phyloP scores from a whole-genome alignment of 2,113 vertebrate genomes.

The Pterophyllum scalare region DNA sequence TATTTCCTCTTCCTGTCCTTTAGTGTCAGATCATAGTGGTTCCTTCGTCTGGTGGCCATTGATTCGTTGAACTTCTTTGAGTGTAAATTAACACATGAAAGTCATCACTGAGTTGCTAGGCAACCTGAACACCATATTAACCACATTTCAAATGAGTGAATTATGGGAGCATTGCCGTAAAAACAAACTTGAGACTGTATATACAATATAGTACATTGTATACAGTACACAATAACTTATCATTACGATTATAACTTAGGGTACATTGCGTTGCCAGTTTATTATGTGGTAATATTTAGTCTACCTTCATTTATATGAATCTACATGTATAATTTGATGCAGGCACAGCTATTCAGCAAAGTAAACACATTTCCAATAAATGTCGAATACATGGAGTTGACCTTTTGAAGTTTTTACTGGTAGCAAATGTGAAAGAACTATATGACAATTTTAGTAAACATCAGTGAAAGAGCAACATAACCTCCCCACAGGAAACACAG shows the following conservation, averaged over 20 bases:
- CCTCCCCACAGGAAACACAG: neutral
- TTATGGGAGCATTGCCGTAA: neutral
- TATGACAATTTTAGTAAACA: neutral
- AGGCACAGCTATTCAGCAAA: neutral
- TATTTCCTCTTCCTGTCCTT: conserved; percentile 6
- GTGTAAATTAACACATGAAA: conserved; percentile 64
- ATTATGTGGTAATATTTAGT: neutral
- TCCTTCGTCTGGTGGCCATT: neutral
- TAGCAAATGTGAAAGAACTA: neutral
- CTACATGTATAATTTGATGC: neutral
- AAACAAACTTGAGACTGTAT: neutral
- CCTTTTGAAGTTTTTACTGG: neutral
- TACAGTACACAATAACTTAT: neutral
- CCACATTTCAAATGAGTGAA: conserved; percentile 31
- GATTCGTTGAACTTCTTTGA: conserved; percentile 50
- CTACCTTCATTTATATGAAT: neutral
- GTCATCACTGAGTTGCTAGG: conserved; percentile 44
- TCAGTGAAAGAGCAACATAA: neutral
- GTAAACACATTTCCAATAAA: neutral
- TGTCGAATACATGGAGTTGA: neutral
- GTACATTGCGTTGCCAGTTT: neutral
- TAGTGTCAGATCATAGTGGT: conserved; percentile 12
- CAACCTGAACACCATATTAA: conserved; percentile 48
- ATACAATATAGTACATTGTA: neutral
- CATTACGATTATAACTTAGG: neutral